Percentiles rank a stretch among this genome's conserved stretches.
These are phyloP conservation scores for Emydura subglobosa DNA, from an alignment of 2,113 vertebrate genomes.

Conservation along the genomic window DNA sequence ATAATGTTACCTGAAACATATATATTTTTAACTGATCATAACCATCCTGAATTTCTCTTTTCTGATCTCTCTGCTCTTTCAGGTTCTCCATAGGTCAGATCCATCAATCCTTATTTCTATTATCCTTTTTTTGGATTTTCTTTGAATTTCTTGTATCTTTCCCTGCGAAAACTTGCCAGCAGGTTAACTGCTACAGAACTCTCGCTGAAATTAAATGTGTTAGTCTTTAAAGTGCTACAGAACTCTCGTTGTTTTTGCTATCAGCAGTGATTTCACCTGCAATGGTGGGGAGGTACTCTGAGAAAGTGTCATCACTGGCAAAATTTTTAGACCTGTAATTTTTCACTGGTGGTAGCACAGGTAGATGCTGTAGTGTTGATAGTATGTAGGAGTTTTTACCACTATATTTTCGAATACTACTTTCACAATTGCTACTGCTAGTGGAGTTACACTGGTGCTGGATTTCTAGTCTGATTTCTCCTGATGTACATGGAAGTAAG, in stretches of 20 bases:
- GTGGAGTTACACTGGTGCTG: neutral
- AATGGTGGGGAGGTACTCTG: neutral
- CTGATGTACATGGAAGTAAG: neutral
- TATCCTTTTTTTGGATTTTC: neutral
- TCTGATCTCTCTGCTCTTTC: neutral
- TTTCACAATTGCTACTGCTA: neutral
- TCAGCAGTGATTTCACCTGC: neutral
- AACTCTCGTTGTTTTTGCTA: neutral
- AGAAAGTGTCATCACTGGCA: neutral
- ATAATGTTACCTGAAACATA: neutral
- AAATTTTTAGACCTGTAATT: constrained; percentile 4
- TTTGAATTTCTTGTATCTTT: neutral
- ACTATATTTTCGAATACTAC: neutral
- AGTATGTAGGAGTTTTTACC: neutral
- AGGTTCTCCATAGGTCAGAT: neutral
- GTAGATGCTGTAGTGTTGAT: neutral
- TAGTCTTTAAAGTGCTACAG: no score
- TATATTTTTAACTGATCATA: neutral
- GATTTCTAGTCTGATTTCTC: neutral
- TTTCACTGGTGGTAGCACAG: neutral
- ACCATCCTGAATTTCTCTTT: neutral
- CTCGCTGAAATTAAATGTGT: no score
- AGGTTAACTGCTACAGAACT: neutral
- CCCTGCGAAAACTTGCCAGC: neutral
- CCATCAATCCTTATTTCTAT: neutral